Percentiles rank a stretch among this genome's conserved stretches.
Conservation (phyloP, 2,113 vertebrate species). For the Poeciliopsis occidentalis region DNA sequence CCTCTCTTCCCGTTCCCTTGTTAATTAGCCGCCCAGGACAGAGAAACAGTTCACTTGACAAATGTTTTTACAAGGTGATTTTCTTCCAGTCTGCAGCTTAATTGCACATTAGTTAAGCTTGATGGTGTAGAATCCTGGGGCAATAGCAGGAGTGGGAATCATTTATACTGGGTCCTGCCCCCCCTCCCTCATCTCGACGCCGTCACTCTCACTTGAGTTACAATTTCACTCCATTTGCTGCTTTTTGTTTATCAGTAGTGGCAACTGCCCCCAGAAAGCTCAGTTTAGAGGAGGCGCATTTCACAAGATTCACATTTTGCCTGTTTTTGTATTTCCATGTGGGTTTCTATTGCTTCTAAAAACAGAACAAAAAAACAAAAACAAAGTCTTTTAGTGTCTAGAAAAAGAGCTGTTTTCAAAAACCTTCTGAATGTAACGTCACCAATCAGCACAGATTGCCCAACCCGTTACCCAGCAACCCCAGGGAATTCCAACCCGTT, state of each 20-base stretch:
- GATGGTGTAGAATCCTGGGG: constrained; percentile 78
- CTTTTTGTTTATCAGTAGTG: constrained; percentile 54
- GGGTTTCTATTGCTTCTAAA: no score
- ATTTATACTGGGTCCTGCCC: constrained; percentile 71
- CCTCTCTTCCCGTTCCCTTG: constrained; percentile 69
- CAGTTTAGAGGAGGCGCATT: not conserved
- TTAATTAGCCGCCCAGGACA: constrained; percentile 79
- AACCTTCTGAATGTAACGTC: no score
- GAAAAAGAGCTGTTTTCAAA: no score
- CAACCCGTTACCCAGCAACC: no score
- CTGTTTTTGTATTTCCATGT: no score
- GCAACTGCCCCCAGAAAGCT: not conserved
- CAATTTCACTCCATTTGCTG: constrained; percentile 34
- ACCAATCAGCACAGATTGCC: no score
- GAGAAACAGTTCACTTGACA: constrained; percentile 80
- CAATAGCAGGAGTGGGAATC: constrained; percentile 68
- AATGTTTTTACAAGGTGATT: constrained; percentile 85
- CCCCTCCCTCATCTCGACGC: constrained; percentile 49
- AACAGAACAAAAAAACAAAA: no score
- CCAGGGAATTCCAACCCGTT: no score
- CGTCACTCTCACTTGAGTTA: constrained; percentile 64
- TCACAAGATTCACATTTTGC: no score
- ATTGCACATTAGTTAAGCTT: constrained; percentile 83
- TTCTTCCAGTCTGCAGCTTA: constrained; percentile 80
- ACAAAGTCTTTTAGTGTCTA: no score